Conservation (phyloP, 2,797 vertebrate genomes). For the Sebastes taczanowskii region DNA sequence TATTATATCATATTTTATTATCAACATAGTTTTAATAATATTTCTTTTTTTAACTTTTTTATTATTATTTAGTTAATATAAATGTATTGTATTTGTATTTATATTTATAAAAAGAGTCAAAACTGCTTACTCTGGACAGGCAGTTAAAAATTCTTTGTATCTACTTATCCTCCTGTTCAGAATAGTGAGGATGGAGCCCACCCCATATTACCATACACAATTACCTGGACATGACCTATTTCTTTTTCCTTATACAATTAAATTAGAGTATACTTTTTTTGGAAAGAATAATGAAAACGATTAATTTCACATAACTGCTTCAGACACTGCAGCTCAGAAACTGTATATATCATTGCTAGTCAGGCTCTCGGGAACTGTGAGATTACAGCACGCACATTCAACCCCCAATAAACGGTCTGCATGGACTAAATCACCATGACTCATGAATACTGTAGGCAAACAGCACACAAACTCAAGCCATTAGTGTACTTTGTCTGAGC, state of each 20-base stretch:
- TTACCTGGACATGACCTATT: background rate
- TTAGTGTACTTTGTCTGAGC: constrained; percentile 31
- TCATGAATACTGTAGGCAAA: constrained; percentile 56
- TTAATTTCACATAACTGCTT: background rate
- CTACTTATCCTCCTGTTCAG: background rate
- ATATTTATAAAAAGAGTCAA: background rate
- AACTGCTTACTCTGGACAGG: background rate
- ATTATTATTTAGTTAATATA: too few species aligned
- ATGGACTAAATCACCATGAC: constrained; percentile 38
- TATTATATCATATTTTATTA: background rate
- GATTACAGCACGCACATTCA: constrained; percentile 16
- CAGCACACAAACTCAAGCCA: constrained; percentile 36
- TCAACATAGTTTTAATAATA: too few species aligned
- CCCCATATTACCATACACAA: background rate
- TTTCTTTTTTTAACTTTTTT: too few species aligned
- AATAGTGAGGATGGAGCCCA: background rate
- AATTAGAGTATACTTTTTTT: background rate
- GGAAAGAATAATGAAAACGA: background rate
- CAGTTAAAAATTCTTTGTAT: background rate
- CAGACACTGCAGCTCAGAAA: background rate
- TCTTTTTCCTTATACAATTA: background rate
- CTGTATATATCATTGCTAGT: background rate
- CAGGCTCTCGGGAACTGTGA: constrained; percentile 4
- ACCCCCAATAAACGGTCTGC: constrained; percentile 30
- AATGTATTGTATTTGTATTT: too few species aligned